Base-by-base conservation (phyloP, 2,888 invertebrate genomes). In the Drosophila histrio region DNA sequence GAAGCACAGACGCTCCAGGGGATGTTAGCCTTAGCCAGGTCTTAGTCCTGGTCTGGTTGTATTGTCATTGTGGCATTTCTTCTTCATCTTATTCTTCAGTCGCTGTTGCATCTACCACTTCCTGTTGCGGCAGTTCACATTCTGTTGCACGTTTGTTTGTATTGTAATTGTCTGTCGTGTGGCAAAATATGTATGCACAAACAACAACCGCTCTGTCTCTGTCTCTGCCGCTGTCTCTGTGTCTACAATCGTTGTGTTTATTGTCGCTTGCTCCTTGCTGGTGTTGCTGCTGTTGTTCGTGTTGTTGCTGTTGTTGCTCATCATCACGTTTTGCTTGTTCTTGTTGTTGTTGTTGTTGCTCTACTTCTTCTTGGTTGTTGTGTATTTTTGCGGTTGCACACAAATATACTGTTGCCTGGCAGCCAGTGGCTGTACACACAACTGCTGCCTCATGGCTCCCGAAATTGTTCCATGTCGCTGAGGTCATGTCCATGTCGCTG, bases 331-430 rank as follows among this genome's bases (percentile, higher is more conserved):
- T 39, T 36, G 52, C 28, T 24, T 66, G 36, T 32, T 66, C 24
- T 17, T 61, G 43, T 47, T 58, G 71, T 26, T 53, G 72, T 38
- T 46, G 49, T 52, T 50, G 43, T 46, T 49, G 72, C 53, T 43
- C 15, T 73, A 56, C 34, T 52, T 70, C 19, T 30, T 17, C n/a
- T 6, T 22, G 54, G 38, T 50, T 63, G 30, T 41, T 68, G 76
- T 81, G 73, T 85, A 85, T 76, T 85, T 72, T 76, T 82, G 82
- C 57, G 87, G 82, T 79, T 69, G 59, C 79, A 82, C 87, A 87
- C 82, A 82, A 87, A 82, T 82, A 82, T 85, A 87, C 68, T 81
- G 81, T 61, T 77, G 79, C 72, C 79, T 71, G 66, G 46, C 76
- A 61, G 62, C 72, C 60, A 61, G 57, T 46, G 50, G 60, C 59